Base-by-base conservation (phyloP, 2,797 vertebrate species). In the Atherinosoma microstoma region DNA sequence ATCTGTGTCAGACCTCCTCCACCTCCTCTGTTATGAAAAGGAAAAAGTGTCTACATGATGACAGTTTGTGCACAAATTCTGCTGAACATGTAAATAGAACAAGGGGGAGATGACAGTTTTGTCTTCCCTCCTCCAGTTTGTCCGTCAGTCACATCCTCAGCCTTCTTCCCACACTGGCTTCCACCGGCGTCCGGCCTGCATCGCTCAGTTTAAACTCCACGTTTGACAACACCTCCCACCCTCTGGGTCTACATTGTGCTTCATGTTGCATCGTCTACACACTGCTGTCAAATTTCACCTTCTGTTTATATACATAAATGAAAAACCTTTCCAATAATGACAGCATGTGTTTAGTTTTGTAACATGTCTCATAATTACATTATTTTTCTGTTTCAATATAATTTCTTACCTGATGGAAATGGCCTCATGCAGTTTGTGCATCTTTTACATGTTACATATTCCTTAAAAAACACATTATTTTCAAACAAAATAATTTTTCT, bases 101-200 rank as follows among this genome's bases (percentile, higher is more conserved):
- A 22, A 53, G 64, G 49, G 64, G 77, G 63, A 65, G 71, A 62
- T 88, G 85, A 86, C 87, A 81, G 82, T 64, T 20, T 29, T 73
- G 67, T 71, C 60, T 77, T 78, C 72, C 58, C 64, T 81, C 86
- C 83, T 76, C 71, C 82, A 47, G 63, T 66, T 68, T 60, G 67
- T 87, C 82, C 71, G 1, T 90, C 87, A 87, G 45, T 89, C 79
- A 85, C 76, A 73, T 76, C 76, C 30, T 67, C 79, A 81, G 76
- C 38, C 64, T 65, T 64, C 87, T 62, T 86, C 84, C 83, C 76
- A 88, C 87, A 78, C 60, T 36, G 58, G 64, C 75, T 79, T 83
- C 85, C 65, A 67, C 53, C 47, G 54, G 64, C 62, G 54, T 64
- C 64, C 67, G 36, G 73, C 62, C 63, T 45, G 57, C 83, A 73